Evolutionary conservation across 2,797 vertebrate species (phyloP).

Genomic region (Dallia pectoralis): DNA sequence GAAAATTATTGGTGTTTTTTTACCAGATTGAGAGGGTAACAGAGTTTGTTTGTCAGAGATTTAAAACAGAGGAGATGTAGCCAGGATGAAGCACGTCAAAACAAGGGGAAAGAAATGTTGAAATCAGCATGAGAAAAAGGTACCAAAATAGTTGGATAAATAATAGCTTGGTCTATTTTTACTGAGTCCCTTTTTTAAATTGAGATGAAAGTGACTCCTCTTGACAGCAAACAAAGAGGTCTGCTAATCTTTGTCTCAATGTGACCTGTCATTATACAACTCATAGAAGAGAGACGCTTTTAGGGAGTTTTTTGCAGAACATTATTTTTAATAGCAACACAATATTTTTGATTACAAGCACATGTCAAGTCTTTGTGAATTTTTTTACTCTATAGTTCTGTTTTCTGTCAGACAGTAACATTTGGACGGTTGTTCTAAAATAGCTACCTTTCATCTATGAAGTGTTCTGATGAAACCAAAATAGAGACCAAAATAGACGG

Average conservation of each 20-base stretch:
- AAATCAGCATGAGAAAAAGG: conserved; percentile 50
- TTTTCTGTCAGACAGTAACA: neutral
- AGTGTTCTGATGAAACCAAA: neutral
- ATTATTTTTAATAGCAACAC: neutral
- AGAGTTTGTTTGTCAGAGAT: neutral
- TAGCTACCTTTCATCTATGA: neutral
- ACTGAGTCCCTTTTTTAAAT: conserved; percentile 57
- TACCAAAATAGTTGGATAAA: conserved; percentile 59
- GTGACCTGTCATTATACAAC: neutral
- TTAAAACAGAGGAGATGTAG: neutral
- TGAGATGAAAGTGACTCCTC: conserved; percentile 56
- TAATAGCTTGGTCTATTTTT: conserved; percentile 56
- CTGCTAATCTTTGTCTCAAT: conserved; percentile 38
- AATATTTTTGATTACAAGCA: conserved; percentile 13
- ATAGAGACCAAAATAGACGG: neutral
- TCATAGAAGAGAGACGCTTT: conserved; percentile 19
- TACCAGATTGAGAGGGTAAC: neutral
- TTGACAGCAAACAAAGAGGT: conserved; percentile 33
- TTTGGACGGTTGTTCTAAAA: neutral
- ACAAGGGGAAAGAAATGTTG: conserved; percentile 53
- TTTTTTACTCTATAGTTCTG: neutral
- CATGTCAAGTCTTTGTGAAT: conserved; percentile 8
- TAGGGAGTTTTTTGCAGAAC: neutral
- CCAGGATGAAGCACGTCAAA: conserved; percentile 43
- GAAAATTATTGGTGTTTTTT: conserved; percentile 1